Base-by-base conservation (phyloP, 2,113 vertebrate species). In the Chaenogobius annularis region DNA sequence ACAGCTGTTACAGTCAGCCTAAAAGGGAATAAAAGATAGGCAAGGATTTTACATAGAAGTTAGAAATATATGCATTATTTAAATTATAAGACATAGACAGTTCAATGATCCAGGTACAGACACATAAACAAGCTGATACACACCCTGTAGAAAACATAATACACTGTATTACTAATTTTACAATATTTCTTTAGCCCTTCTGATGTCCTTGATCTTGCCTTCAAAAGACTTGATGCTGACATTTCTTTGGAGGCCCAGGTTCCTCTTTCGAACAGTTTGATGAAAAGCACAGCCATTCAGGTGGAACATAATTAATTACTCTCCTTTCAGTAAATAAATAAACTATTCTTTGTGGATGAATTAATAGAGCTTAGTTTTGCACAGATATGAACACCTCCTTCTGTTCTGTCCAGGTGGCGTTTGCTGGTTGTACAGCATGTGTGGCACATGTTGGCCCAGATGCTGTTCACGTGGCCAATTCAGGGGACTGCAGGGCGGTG, bases 231-330 rank as follows among this genome's bases (percentile, higher is more conserved):
- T 19, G 98, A 99, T 68, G 92, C 94, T 0, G 97, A 99, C 78
- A 96, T 99, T 85, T 97, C 97, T 0, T 74, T 99, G 77, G 98
- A 99, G 89, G 95, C 95, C 44, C 98, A 99, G 90, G 95, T 95
- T 12, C 94, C 95, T 1, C 84, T 95, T 66, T 93, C 95, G 70
- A 95, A 89, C 5, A 94, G 95, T 48, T 67, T 96, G 46, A 89
- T 95, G 82, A 94, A 87, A 74, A 97, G 94, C 77, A 91, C 95
- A 22, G 94, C 96, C 12, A 92, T 98, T 10, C 97, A 98, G 81
- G 95, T 96, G 78, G 64, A 9, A 55, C 1, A 10, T 20, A 22
- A 19, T 52, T 15, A 6, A 52, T n/a, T 43, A 15, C 23, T 26
- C 7, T 31, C 8, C 3, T 59, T 31, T 59, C 31, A 15, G 4